Evolutionary conservation across 1,140 invertebrate genomes (phyloP), one percentile per base, ranked within the genome.

Genomic region (Anastrepha obliqua): DNA sequence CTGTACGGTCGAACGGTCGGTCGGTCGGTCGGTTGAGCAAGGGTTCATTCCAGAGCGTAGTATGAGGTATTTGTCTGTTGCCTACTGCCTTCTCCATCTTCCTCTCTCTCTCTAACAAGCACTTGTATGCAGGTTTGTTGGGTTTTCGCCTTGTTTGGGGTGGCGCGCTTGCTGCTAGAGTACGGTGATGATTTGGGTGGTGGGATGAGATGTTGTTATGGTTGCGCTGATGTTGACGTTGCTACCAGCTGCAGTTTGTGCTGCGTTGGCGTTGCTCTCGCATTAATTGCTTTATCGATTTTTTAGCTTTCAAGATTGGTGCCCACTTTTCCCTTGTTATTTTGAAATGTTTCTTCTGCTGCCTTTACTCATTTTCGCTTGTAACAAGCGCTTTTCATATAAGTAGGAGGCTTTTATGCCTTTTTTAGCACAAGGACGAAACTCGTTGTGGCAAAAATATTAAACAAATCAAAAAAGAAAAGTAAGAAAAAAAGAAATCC

Each of bases 211-310:
- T 81, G 74, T n/a, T 81, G 74, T 55, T 17, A n/a, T 67, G 29
- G 6, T 67, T n/a, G 51, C 17, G 42, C 42, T 15, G 44, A 47
- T 29, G n/a, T 81, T 51, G 42, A 67, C 64, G 74, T 81, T 81
- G 47, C 44, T 81, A 47, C 55, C 42, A 8, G 13, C 29, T 11
- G 67, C 13, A 44, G 51, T 62, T 62, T 17, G 3, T 47, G 47
- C 29, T 15, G 3, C 74, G 74, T 11, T 55, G 74, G 8, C 74
- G 15, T 51, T 81, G 74, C 74, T 81, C 74, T 81, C 74, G n/a
- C 47, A 81, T 81, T 81, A 81, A 81, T 81, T 81, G 74, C 74
- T 81, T 81, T 81, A 81, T 81, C 74, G 74, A 81, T 81, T 81
- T 81, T 81, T 81, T 81, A 55, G 74, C 47, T 81, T 55, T 55